A percentile compares a stretch with the other conserved stretches of the same genome.
Evolutionary conservation across 2,888 invertebrate genomes (phyloP).

Genomic region (Odontomyia ornata): DNA sequence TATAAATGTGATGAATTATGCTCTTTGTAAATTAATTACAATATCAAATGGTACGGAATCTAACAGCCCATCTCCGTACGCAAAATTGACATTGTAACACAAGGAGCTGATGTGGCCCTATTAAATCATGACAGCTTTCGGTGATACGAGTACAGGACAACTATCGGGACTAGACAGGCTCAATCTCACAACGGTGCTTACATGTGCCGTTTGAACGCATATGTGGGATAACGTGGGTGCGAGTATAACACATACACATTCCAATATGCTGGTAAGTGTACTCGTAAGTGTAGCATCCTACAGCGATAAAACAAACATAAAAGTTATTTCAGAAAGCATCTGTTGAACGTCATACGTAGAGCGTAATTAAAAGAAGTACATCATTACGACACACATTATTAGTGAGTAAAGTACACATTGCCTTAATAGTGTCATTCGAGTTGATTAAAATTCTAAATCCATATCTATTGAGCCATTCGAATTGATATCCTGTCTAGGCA

Average conservation of each 20-base stretch:
- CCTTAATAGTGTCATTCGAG: neutral
- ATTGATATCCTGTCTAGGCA: no score
- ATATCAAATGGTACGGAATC: slow-evolving; percentile 15
- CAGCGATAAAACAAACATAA: neutral
- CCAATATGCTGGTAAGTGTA: neutral
- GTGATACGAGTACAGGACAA: neutral
- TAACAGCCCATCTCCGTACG: neutral
- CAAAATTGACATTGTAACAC: slow-evolving; percentile 15
- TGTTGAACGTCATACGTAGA: slow-evolving; percentile 8
- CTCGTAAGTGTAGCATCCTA: neutral
- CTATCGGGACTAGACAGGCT: neutral
- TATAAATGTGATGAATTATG: slow-evolving; percentile 30
- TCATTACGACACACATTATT: slow-evolving; percentile 14
- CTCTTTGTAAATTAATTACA: slow-evolving; percentile 36
- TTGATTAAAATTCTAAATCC: neutral
- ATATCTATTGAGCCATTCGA: neutral
- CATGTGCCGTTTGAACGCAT: no score
- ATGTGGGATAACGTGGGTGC: no score
- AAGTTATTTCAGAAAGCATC: slow-evolving; percentile 22
- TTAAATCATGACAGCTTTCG: slow-evolving; percentile 4
- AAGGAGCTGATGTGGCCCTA: slow-evolving; percentile 14
- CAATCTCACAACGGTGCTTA: no score
- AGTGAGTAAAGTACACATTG: neutral
- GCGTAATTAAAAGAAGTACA: slow-evolving; percentile 18
- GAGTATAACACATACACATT: no score